These are phyloP conservation scores for Callithrix jacchus DNA, from an alignment of 2,113 vertebrate species.

Conservation along the genomic window DNA sequence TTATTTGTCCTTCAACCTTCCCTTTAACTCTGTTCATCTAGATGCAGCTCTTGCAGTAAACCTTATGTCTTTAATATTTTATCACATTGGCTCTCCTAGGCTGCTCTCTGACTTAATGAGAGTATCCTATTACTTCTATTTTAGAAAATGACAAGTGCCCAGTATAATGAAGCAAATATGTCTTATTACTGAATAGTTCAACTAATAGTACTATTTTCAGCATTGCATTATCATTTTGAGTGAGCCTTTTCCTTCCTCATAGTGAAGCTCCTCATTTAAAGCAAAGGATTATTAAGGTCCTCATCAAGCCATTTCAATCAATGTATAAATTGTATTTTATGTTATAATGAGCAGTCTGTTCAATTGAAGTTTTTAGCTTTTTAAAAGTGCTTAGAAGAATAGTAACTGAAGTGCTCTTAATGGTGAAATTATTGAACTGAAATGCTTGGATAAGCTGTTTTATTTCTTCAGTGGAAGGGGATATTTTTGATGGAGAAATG, in stretches of 20 bases:
- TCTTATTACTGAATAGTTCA: slow-evolving; percentile 45
- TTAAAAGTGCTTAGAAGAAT: slow-evolving; percentile 59
- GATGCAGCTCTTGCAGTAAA: slow-evolving; percentile 33
- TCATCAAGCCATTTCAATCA: slow-evolving; percentile 63
- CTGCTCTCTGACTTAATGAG: slow-evolving; percentile 42
- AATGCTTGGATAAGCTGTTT: slow-evolving; percentile 51
- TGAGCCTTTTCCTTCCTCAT: slow-evolving; percentile 18
- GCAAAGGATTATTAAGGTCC: slow-evolving; percentile 57
- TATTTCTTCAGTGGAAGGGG: slow-evolving; percentile 44
- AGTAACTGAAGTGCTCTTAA: slow-evolving; percentile 54
- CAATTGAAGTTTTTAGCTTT: slow-evolving; percentile 59
- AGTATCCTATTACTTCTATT: slow-evolving; percentile 52
- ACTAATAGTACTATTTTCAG: slow-evolving; percentile 37
- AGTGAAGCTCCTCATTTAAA: slow-evolving; percentile 49
- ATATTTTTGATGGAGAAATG: slow-evolving; percentile 49
- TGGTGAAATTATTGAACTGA: slow-evolving; percentile 52
- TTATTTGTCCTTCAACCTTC: not conserved
- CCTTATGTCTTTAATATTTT: slow-evolving; percentile 39
- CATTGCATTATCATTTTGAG: slow-evolving; percentile 49
- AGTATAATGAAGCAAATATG: slow-evolving; percentile 44
- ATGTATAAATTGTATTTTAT: slow-evolving; percentile 58
- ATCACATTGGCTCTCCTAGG: not conserved
- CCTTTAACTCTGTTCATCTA: not conserved
- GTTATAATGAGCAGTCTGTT: slow-evolving; percentile 59
- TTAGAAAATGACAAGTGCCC: slow-evolving; percentile 37